A percentile compares a stretch with the other conserved stretches of the same genome.
These are phyloP conservation scores for Prorops nasuta DNA, from an alignment of 1,140 invertebrate genomes.

Conservation along the genomic window DNA sequence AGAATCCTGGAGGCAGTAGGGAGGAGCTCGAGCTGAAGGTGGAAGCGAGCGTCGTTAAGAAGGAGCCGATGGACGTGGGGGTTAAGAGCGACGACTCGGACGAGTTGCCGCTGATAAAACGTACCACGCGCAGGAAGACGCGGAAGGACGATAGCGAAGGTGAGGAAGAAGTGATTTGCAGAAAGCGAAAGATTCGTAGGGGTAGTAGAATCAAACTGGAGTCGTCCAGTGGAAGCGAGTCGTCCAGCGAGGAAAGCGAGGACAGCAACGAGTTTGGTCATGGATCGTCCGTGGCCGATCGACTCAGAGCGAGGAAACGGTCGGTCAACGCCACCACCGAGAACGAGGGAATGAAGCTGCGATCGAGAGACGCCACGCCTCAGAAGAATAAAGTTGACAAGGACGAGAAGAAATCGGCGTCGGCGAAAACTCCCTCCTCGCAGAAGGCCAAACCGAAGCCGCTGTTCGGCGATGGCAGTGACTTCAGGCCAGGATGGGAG, in stretches of 20 bases:
- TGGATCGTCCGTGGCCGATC: conserved; percentile 45
- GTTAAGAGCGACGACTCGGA: neutral
- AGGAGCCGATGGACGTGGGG: conserved; percentile 17
- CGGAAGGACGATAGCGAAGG: conserved; percentile 37
- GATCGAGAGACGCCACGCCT: conserved; percentile 38
- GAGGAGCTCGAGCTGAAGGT: no score
- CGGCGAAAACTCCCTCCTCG: conserved; percentile 5
- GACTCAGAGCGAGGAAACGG: conserved; percentile 45
- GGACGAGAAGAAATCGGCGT: conserved; percentile 23
- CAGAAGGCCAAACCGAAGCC: conserved; percentile 56
- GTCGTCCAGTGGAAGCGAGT: conserved; percentile 45
- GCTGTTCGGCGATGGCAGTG: conserved; percentile 70
- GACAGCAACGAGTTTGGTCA: conserved; percentile 27
- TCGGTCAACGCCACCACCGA: conserved; percentile 10
- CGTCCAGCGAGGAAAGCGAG: conserved; percentile 48
- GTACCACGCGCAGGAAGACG: conserved; percentile 28
- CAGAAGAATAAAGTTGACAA: conserved; percentile 52
- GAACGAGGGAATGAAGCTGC: conserved; percentile 42
- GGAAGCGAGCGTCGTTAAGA: no score
- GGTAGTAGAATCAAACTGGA: conserved; percentile 47
- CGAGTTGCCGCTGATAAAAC: conserved; percentile 43
- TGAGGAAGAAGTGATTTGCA: conserved; percentile 42
- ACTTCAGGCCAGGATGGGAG: conserved; percentile 76
- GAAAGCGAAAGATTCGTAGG: conserved; percentile 32
- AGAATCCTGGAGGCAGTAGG: neutral